Conservation (phyloP, 2,113 vertebrate species). For the Dasyurus viverrinus region DNA sequence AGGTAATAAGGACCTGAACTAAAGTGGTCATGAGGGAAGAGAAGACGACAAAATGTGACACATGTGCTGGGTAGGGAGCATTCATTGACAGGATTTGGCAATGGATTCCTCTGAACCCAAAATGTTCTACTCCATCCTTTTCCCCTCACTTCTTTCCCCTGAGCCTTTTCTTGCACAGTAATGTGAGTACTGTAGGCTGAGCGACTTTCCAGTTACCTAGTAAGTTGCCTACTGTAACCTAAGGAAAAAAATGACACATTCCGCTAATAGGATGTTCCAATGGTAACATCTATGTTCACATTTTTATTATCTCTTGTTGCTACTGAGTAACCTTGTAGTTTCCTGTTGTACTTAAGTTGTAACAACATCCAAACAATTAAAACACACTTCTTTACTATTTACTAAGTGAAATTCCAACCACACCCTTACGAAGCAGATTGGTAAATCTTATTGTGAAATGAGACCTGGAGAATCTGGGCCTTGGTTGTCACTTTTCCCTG, state of each 20-base stretch:
- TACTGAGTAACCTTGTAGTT: not conserved
- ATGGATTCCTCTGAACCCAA: not conserved
- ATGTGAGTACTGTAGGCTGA: not conserved
- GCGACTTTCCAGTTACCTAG: not conserved
- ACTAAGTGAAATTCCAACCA: not conserved
- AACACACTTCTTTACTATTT: not conserved
- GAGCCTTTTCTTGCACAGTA: not conserved
- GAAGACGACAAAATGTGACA: not conserved
- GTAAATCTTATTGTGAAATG: not conserved
- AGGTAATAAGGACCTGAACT: not conserved
- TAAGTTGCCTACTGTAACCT: not conserved
- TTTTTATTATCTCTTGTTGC: not conserved
- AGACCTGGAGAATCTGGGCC: not conserved
- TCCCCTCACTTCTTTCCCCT: not conserved
- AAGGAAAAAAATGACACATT: not conserved
- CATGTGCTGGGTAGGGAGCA: not conserved
- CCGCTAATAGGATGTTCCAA: not conserved
- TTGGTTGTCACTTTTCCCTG: not conserved
- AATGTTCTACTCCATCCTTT: not conserved
- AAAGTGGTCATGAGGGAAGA: not conserved
- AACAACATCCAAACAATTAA: not conserved
- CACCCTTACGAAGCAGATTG: not conserved
- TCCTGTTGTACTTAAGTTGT: not conserved
- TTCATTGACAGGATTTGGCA: not conserved
- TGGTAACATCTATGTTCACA: not conserved